phyloP scores from a whole-genome alignment of 2,888 invertebrate genomes.

The Harmothoe impar region DNA sequence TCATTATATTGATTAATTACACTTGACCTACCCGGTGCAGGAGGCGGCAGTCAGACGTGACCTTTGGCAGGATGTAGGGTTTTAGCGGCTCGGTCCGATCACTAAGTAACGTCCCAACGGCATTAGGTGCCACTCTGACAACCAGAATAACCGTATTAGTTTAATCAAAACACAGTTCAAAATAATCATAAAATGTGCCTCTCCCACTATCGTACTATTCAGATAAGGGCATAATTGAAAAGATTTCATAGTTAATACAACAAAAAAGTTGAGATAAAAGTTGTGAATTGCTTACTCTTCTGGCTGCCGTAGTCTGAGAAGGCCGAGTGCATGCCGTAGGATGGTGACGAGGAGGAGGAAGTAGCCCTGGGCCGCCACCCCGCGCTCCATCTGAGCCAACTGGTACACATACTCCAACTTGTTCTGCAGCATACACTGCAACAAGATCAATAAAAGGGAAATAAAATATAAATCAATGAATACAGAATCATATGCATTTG shows the following conservation, averaged over 20 bases:
- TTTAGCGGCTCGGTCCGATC: conserved; percentile 41
- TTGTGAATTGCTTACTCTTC: background rate
- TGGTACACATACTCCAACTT: conserved; percentile 57
- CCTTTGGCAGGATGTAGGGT: conserved; percentile 33
- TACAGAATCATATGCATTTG: too few relatives aligned
- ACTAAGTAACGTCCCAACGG: background rate
- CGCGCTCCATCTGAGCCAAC: conserved; percentile 53
- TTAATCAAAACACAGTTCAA: too few relatives aligned
- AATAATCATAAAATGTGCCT: too few relatives aligned
- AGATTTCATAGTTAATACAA: too few relatives aligned
- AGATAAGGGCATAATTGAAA: too few relatives aligned
- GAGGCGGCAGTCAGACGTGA: background rate
- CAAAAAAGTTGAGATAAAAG: too few relatives aligned
- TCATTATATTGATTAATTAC: too few relatives aligned
- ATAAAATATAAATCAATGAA: background rate
- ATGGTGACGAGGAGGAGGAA: conserved; percentile 42
- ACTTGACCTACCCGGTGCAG: background rate
- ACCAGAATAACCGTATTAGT: background rate
- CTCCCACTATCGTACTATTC: too few relatives aligned
- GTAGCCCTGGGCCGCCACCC: conserved; percentile 29
- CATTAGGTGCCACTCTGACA: background rate
- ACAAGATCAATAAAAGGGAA: background rate
- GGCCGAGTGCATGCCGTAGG: conserved; percentile 21
- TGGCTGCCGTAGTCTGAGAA: conserved; percentile 17
- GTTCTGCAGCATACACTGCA: conserved; percentile 45